phyloP scores from a whole-genome alignment of 2,113 vertebrate species.

The Plectropomus leopardus region DNA sequence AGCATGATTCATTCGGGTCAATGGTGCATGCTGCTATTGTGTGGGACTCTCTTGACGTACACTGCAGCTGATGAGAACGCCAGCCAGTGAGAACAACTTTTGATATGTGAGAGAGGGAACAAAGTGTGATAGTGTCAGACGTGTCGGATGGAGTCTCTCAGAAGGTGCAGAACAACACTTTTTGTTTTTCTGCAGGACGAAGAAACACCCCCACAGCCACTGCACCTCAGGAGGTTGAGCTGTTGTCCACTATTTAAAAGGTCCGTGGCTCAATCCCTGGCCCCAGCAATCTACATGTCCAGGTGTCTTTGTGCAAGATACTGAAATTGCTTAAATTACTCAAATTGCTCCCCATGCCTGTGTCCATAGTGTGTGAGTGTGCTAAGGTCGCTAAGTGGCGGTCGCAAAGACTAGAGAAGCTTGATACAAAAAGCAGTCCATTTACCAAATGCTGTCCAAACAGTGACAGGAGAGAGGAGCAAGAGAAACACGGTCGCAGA shows the following conservation, averaged over 20 bases:
- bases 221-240: too few relatives aligned
- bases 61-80: conserved; percentile 31
- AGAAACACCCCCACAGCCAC: not conserved
- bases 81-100: conserved; percentile 29
- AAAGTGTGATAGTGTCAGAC: conserved; percentile 5
- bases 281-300: too few relatives aligned
- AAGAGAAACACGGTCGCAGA: not conserved
- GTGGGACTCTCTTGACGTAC: conserved; percentile 30
- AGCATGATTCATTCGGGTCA: conserved; percentile 63
- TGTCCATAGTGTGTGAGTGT: too few relatives aligned
- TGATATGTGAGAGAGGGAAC: conserved; percentile 4
- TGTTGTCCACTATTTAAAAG: too few relatives aligned
- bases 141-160: conserved; percentile 11
- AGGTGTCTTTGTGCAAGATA: too few relatives aligned
- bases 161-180: conserved; percentile 9
- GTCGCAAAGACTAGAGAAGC: too few relatives aligned
- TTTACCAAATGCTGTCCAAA: not conserved
- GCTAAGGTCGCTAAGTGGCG: too few relatives aligned
- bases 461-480: not conserved
- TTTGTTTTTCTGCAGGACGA: conserved; percentile 10
- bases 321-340: too few relatives aligned
- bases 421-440: too few relatives aligned
- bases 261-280: too few relatives aligned
- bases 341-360: too few relatives aligned
- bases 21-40: conserved; percentile 46